A percentile compares a stretch with the other conserved stretches of the same genome.
Conservation (phyloP, 1,140 invertebrate species). For the Anagrus nilaparvatae region DNA sequence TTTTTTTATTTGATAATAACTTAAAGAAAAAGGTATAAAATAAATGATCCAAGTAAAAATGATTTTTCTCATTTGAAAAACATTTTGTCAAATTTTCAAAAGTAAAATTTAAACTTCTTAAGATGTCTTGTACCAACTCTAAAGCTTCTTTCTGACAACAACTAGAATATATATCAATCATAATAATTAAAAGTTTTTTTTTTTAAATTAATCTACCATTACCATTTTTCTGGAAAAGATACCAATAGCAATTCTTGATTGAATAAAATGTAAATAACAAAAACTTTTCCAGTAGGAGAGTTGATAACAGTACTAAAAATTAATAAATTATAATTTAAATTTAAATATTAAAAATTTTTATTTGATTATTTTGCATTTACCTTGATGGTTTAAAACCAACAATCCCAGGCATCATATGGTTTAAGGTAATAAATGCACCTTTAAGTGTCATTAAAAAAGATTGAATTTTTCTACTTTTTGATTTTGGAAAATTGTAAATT, state of each 20-base stretch:
- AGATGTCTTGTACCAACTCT: slow-evolving; percentile 39
- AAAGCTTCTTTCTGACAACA: slow-evolving; percentile 41
- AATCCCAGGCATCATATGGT: slow-evolving; percentile 54
- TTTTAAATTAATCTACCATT: slow-evolving; percentile 33
- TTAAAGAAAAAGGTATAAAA: slow-evolving; percentile 44
- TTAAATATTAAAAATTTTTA: slow-evolving; percentile 3
- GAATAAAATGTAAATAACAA: slow-evolving; percentile 47
- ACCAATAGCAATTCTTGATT: slow-evolving; percentile 47
- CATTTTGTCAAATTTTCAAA: slow-evolving; percentile 43
- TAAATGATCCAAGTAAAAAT: slow-evolving; percentile 43
- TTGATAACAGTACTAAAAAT: slow-evolving; percentile 44
- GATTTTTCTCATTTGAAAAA: slow-evolving; percentile 37
- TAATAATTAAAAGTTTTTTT: slow-evolving; percentile 29
- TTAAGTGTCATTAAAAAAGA: slow-evolving; percentile 45
- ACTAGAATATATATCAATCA: slow-evolving; percentile 40
- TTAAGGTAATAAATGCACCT: slow-evolving; percentile 58
- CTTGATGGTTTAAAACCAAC: slow-evolving; percentile 44
- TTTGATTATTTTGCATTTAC: slow-evolving; percentile 19
- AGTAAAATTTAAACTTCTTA: slow-evolving; percentile 42
- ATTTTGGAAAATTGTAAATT: slow-evolving; percentile 55
- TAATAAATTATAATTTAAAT: slow-evolving; percentile 14
- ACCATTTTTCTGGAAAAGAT: slow-evolving; percentile 41
- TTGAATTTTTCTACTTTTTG: slow-evolving; percentile 45
- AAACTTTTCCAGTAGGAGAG: slow-evolving; percentile 42
- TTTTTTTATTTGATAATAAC: slow-evolving; percentile 12